A percentile compares a stretch with the other conserved stretches of the same genome.
phyloP scores from a whole-genome alignment of 1,140 invertebrate genomes.

The Aleiodes sp. region DNA sequence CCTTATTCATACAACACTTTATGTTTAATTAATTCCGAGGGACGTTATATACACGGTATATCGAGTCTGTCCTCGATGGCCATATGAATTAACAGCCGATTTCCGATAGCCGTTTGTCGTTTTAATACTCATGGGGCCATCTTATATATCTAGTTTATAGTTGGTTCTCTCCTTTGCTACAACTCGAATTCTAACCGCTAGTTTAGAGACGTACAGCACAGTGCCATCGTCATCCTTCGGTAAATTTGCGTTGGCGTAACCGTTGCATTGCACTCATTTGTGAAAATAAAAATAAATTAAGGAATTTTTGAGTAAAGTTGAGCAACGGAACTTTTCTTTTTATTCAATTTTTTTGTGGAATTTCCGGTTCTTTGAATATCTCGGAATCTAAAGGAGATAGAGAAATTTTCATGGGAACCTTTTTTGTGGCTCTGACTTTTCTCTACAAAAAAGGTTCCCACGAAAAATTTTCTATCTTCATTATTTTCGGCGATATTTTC shows the following conservation, averaged over 20 bases:
- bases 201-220: background rate
- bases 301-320: no score
- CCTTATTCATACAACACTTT: conserved; percentile 5
- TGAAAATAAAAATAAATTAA: no score
- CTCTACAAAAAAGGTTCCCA: no score
- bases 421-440: no score
- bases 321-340: no score
- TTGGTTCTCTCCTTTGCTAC: background rate
- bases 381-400: no score
- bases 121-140: background rate
- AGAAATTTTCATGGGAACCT: no score
- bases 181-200: background rate
- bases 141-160: conserved; percentile 5
- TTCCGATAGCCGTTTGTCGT: conserved; percentile 2
- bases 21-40: conserved; percentile 16
- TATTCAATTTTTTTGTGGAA: no score
- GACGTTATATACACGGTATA: conserved; percentile 10
- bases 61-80: conserved; percentile 1
- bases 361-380: no score
- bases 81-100: background rate
- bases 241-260: background rate
- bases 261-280: background rate
- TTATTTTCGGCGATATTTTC: no score
- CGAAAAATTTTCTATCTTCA: no score
- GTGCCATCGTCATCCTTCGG: background rate